phyloP scores from a whole-genome alignment of 1,140 invertebrate genomes.

The Drosophila rhopaloa region DNA sequence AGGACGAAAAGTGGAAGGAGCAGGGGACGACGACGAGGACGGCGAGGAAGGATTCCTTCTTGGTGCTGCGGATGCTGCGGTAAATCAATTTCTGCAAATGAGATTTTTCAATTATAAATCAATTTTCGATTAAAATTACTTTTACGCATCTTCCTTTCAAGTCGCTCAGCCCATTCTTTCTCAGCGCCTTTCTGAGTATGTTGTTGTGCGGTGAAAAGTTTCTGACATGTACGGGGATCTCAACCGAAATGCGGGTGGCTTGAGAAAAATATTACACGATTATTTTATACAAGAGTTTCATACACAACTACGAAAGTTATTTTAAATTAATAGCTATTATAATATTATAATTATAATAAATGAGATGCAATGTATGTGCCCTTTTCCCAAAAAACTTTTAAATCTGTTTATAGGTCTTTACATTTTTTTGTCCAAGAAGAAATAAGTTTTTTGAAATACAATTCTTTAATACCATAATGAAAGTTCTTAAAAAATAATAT shows the following conservation, averaged over 20 bases:
- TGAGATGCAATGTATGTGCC: no score
- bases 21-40: background rate
- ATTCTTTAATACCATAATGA: no score
- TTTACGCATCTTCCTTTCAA: conserved; percentile 76
- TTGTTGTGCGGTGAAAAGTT: conserved; percentile 52
- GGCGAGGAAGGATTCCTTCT: conserved; percentile 25
- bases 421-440: no score
- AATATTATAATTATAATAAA: no score
- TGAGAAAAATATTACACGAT: background rate
- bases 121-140: conserved; percentile 84
- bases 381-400: no score
- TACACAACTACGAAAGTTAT: no score
- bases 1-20: background rate
- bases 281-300: background rate
- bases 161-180: conserved; percentile 3
- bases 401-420: no score
- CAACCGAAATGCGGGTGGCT: background rate
- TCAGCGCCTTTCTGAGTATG: conserved; percentile 22
- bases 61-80: conserved; percentile 73
- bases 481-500: no score
- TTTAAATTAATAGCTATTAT: no score
- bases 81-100: conserved; percentile 84
- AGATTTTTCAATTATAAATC: conserved; percentile 85
- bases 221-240: conserved; percentile 29
- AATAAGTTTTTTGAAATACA: no score